Evolutionary conservation across 2,113 vertebrate genomes (phyloP).

Genomic region (Melanostigma gelatinosum): DNA sequence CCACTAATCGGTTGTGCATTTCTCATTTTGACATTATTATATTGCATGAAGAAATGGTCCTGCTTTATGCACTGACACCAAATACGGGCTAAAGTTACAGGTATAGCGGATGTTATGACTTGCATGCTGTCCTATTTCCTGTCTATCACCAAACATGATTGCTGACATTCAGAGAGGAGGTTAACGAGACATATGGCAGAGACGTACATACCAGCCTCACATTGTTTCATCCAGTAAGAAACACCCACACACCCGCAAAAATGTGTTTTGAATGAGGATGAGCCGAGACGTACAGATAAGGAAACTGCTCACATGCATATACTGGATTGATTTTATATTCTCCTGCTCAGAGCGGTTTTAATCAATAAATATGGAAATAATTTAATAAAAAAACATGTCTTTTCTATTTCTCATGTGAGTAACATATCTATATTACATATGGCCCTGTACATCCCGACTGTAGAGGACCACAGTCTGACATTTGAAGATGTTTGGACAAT

Average conservation of each 20-base stretch:
- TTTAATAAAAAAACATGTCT: not conserved
- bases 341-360: not conserved
- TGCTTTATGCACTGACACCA: not conserved
- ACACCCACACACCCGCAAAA: not conserved
- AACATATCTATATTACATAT: conserved; percentile 1
- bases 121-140: not conserved
- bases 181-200: not conserved
- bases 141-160: not conserved
- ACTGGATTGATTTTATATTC: not conserved
- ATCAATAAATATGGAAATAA: too few relatives aligned
- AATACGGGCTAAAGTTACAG: not conserved
- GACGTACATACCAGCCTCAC: conserved; percentile 5
- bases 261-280: conserved; percentile 32
- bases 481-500: conserved; percentile 31
- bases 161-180: not conserved
- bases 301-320: conserved; percentile 4
- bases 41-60: not conserved
- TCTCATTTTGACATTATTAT: not conserved
- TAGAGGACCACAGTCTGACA: not conserved
- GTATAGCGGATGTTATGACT: not conserved
- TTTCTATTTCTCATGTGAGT: not conserved
- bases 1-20: not conserved
- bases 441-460: not conserved
- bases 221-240: conserved; percentile 30
- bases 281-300: conserved; percentile 15